Percentiles rank a stretch among this genome's conserved stretches.
These are phyloP conservation scores for Cerceris rybyensis DNA, from an alignment of 2,888 invertebrate genomes.

Conservation along the genomic window DNA sequence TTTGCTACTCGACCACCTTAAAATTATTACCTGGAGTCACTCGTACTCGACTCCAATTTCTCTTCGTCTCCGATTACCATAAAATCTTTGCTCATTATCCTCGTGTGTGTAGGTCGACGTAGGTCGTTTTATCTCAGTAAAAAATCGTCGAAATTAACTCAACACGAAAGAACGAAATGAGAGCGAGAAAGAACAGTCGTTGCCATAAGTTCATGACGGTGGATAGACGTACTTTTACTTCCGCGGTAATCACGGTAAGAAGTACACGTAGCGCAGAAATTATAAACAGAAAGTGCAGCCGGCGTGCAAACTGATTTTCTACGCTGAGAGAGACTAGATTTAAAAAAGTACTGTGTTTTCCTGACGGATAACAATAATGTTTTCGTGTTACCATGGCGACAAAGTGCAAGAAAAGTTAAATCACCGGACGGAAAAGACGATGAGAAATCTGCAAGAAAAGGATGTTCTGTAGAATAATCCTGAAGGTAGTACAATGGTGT, in stretches of 20 bases:
- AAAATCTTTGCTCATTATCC: constrained; percentile 4
- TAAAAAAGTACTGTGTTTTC: not conserved
- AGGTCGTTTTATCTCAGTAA: constrained; percentile 8
- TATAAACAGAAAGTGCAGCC: constrained; percentile 20
- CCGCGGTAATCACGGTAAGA: constrained; percentile 35
- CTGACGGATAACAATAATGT: no score
- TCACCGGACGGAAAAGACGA: not conserved
- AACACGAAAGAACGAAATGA: constrained; percentile 5
- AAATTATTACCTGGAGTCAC: no score
- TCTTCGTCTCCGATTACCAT: constrained; percentile 2
- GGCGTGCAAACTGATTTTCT: constrained; percentile 14
- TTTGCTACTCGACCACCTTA: no score
- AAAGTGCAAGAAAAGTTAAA: not conserved
- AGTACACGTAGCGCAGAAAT: constrained; percentile 29
- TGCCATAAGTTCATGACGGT: not conserved
- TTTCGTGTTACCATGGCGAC: not conserved
- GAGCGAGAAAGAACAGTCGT: not conserved
- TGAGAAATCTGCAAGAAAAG: not conserved
- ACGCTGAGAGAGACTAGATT: not conserved
- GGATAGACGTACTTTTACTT: constrained; percentile 38
- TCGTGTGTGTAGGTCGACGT: constrained; percentile 1
- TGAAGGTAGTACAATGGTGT: not conserved
- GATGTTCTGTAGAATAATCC: no score
- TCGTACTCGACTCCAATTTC: no score
- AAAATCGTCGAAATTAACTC: constrained; percentile 16